Percentiles rank a stretch among this genome's conserved stretches.
These are phyloP conservation scores for Dasyurus viverrinus DNA, from an alignment of 2,113 vertebrate genomes.

Conservation along the genomic window DNA sequence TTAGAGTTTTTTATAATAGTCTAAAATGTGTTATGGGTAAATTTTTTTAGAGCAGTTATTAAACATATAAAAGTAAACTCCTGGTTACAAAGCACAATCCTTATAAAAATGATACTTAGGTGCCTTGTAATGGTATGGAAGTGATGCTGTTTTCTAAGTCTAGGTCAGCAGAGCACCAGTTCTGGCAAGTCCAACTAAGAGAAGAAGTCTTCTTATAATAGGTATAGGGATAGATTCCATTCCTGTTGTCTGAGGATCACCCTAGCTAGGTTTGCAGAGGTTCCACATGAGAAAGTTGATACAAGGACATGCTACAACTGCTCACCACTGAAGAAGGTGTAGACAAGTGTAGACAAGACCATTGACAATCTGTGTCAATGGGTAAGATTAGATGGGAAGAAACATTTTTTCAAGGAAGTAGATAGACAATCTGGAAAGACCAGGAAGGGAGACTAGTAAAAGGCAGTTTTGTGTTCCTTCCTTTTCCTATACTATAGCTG, in stretches of 20 bases:
- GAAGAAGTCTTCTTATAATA: not conserved
- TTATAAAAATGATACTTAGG: not conserved
- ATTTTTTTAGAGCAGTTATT: not conserved
- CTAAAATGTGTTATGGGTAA: not conserved
- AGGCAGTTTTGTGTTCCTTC: not conserved
- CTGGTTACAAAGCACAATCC: not conserved
- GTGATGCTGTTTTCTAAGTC: not conserved
- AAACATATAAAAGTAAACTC: not conserved
- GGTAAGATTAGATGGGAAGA: not conserved
- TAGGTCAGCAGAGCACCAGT: not conserved
- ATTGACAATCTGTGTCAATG: not conserved
- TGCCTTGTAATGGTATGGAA: not conserved
- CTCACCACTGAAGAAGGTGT: not conserved
- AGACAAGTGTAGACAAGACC: not conserved
- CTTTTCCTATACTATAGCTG: not conserved
- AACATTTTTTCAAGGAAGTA: not conserved
- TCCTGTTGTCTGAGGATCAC: not conserved
- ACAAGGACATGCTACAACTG: not conserved
- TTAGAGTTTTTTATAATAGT: no score
- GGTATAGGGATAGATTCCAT: not conserved
- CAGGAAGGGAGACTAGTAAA: not conserved
- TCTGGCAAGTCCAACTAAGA: not conserved
- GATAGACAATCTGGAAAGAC: not conserved
- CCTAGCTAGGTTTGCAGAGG: not conserved
- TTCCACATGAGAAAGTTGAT: not conserved